Evolutionary conservation across 2,888 invertebrate genomes (phyloP), one percentile per base, ranked within the genome.

Genomic region (Phlogophora meticulosa): DNA sequence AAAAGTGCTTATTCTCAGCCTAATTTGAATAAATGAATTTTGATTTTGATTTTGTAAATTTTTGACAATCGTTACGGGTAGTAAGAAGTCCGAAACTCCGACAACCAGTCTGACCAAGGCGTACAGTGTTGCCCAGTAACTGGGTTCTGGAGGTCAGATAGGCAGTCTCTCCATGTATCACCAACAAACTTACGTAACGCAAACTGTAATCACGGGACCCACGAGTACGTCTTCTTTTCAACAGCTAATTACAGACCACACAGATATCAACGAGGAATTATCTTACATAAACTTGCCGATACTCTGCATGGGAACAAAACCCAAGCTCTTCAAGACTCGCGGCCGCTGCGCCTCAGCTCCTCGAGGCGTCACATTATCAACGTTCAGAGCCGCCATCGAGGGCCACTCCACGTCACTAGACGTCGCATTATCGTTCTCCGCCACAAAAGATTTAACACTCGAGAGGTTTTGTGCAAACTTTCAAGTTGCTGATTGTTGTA

Each of bases 391-490:
- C 43, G 11, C 46, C 45, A 34, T 52, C 40, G 56, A 72, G 72
- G 13, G 42, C 43, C 60, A 56, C 75, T 75, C 40, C 15, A 48
- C 45, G 15, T 43, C 59, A 34, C 28, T 22, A 49, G 34, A 45
- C 49, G 10, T 53, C 59, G 36, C 58, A 66, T 77, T 77, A 76
- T 70, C 76, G 71, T 51, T 55, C 55, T 22, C 22, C 52, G 24
- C 43, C 48, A 77, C 72, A 75, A 59, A 77, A 57, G 72, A 75
- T 74, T 74, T 68, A 60, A 56, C 49, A 45, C 51, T 36, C 22
- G 22, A 69, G 60, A 10, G 59, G 32, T 42, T 58, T 53, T 38
- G 36, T n/a, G 38, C 42, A 43, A 58, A 67, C 48, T 67, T 60
- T 32, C 10, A 20, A 63, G 34, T 52, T 53, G 52, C 0, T n/a